Evolutionary conservation across 2,113 vertebrate species (phyloP), one percentile per base, ranked within the genome.

Genomic region (Phainopepla nitens): DNA sequence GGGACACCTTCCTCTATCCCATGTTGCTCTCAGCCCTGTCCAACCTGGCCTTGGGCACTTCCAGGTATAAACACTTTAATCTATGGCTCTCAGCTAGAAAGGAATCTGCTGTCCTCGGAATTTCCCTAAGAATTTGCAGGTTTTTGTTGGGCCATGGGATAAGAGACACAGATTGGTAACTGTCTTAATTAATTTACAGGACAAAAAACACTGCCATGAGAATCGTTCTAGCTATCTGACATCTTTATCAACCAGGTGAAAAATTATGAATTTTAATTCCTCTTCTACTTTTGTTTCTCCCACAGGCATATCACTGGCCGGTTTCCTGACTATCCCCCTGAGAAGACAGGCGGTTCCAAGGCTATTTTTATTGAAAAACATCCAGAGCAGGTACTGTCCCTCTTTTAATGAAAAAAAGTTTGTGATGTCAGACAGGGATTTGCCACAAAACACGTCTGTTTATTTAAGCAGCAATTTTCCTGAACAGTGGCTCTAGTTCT

Each of bases 321-420:
- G 36, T 99, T 99, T 93, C 98, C 98, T 17, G 97, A 98, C 53
- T 99, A 98, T 28, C 99, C 98, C 21, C 60, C 95, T 2, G 85
- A 76, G 58, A 97, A 98, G 14, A 97, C 98, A 27, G 99, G 98
- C 3, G 98, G 98, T 33, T 98, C 98, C 9, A 97, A 92, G 21
- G 47, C 96, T 64, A 93, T 99, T 78, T 98, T 99, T 84, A 95
- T 98, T 29, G 62, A 98, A 76, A 99, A 98, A 91, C 99, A 98
- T 71, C 98, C 98, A 49, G 97, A 99, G 65, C 93, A 99, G 98
- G 99, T 98, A 97, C 33, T 47, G 53, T 66, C 19, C 21, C 10
- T 54, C 33, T 21, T 31, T 15, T 41, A 15, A 76, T 33, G 19
- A 19, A n/a, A 72, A 70, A 77, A 77, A 49, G 5, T 0, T 0